These are phyloP conservation scores for Agrotis ipsilon DNA, from an alignment of 2,888 invertebrate species.

Conservation along the genomic window DNA sequence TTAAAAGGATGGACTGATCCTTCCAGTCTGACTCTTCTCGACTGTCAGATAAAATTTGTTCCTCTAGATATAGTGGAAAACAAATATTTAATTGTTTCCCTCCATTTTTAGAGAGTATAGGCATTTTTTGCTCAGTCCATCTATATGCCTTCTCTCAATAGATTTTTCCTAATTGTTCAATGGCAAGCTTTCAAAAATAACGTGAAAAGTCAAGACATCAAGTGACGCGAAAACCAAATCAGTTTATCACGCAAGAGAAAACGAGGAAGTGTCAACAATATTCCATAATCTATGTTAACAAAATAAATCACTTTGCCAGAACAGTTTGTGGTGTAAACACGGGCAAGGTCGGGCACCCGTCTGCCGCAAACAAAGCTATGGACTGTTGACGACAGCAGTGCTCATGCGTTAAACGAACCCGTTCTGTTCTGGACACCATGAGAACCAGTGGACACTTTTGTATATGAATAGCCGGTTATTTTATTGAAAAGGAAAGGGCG, in stretches of 20 bases:
- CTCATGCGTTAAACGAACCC: slow-evolving; percentile 45
- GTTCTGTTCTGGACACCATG: slow-evolving; percentile 46
- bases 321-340: slow-evolving; percentile 69
- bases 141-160: background rate
- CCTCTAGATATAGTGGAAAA: too few species aligned
- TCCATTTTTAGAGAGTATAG: too few species aligned
- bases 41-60: too few species aligned
- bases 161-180: background rate
- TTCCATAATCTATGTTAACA: slow-evolving; percentile 67
- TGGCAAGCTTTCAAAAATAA: background rate
- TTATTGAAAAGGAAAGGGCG: slow-evolving; percentile 1
- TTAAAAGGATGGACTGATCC: too few species aligned
- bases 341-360: slow-evolving; percentile 70
- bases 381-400: slow-evolving; percentile 54
- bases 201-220: background rate
- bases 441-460: slow-evolving; percentile 19
- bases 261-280: slow-evolving; percentile 61
- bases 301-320: slow-evolving; percentile 75
- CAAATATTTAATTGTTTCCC: too few species aligned
- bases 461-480: slow-evolving; percentile 37
- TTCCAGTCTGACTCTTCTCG: too few species aligned
- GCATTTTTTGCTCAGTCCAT: too few species aligned
- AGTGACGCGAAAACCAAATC: slow-evolving; percentile 6
- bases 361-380: slow-evolving; percentile 66
- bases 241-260: slow-evolving; percentile 29